A percentile compares a stretch with the other conserved stretches of the same genome.
Evolutionary conservation across 2,113 vertebrate genomes (phyloP).

Genomic region (Donacobius atricapilla): DNA sequence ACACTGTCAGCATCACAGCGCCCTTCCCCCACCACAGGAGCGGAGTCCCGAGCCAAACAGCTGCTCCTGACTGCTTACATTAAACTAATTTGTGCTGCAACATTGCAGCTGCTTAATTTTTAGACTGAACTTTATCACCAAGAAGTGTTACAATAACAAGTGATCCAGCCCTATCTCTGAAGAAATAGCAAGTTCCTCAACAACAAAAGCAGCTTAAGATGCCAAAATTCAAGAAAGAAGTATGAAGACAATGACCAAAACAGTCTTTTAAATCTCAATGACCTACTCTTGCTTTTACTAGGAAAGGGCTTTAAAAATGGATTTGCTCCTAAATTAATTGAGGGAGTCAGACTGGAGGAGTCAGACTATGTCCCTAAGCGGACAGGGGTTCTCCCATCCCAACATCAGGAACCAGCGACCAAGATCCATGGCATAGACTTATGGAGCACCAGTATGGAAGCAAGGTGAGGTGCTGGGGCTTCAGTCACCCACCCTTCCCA

Average conservation of each 20-base stretch:
- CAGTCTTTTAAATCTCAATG: slow-evolving; percentile 13
- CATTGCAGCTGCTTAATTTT: slow-evolving; percentile 86
- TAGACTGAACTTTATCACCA: slow-evolving; percentile 81
- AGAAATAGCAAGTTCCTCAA: slow-evolving; percentile 72
- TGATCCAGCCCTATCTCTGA: slow-evolving; percentile 71
- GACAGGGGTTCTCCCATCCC: neutral
- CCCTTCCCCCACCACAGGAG: slow-evolving; percentile 78
- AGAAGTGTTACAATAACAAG: slow-evolving; percentile 83
- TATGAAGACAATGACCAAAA: slow-evolving; percentile 10
- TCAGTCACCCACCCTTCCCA: neutral
- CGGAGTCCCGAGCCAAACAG: slow-evolving; percentile 81
- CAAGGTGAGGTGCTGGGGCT: neutral
- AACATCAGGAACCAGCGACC: accelerated
- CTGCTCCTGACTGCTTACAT: slow-evolving; percentile 86
- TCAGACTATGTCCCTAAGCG: neutral
- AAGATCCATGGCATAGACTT: neutral
- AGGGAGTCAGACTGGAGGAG: neutral
- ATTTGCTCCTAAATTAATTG: slow-evolving; percentile 10
- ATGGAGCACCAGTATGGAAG: neutral
- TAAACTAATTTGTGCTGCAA: slow-evolving; percentile 87
- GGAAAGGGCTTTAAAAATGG: slow-evolving; percentile 33
- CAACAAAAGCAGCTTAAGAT: slow-evolving; percentile 64
- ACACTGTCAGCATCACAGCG: slow-evolving; percentile 75
- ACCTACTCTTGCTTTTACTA: slow-evolving; percentile 12
- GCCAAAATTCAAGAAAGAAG: slow-evolving; percentile 31